Evolutionary conservation across 2,888 invertebrate genomes (phyloP).

Genomic region (Dorcus hopei): DNA sequence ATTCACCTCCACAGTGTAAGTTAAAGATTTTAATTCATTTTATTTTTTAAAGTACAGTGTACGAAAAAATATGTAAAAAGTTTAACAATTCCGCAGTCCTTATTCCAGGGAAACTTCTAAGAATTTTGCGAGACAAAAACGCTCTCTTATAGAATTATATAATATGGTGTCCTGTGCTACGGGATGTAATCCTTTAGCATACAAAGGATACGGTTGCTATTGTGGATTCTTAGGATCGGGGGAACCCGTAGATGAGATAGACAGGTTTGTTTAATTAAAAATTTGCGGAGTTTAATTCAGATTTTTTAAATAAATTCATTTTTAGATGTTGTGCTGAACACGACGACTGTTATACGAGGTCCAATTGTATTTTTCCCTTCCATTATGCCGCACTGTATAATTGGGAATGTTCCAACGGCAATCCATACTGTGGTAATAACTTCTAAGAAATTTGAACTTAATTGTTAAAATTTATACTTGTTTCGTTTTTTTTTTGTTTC

Average conservation of each 20-base stretch:
- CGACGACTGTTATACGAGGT: conserved; percentile 79
- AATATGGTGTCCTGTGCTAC: conserved; percentile 85
- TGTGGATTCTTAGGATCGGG: conserved; percentile 85
- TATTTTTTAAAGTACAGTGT: no score
- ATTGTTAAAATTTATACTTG: no score
- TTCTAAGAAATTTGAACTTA: conserved; percentile 24
- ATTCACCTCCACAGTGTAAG: no score
- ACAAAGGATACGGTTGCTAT: conserved; percentile 87
- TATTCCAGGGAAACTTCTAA: no score
- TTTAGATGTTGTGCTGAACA: conserved; percentile 79
- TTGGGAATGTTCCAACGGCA: conserved; percentile 79
- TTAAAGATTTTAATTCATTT: no score
- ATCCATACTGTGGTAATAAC: conserved; percentile 69
- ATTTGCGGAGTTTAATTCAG: background rate
- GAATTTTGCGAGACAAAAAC: conserved; percentile 54
- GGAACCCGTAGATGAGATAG: conserved; percentile 75
- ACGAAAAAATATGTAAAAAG: no score
- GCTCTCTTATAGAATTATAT: conserved; percentile 76
- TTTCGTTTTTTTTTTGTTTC: background rate
- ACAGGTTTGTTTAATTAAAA: conserved; percentile 54
- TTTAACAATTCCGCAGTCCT: no score
- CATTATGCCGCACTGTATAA: conserved; percentile 83
- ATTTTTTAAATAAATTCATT: conserved; percentile 6
- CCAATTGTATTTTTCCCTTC: conserved; percentile 74
- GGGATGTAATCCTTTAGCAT: conserved; percentile 77